Evolutionary conservation across 2,888 invertebrate genomes (phyloP), one percentile per base, ranked within the genome.

Genomic region (Eretmocerus hayati): DNA sequence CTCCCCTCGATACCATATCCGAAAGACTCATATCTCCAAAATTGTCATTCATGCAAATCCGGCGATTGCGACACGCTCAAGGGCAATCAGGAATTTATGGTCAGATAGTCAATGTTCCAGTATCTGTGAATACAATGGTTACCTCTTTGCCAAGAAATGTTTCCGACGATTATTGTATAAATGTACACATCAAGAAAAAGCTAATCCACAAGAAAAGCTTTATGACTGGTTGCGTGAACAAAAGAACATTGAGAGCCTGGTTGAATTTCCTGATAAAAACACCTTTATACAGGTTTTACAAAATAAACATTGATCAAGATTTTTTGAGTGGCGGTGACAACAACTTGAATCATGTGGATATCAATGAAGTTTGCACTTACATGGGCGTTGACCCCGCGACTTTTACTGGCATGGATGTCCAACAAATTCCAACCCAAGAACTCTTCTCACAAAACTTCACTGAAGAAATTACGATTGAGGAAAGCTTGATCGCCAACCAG

Each of bases 81-180:
- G 39, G 46, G 2, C 41, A 48, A 11, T 52, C 39, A 15, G 52
- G 43, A 3, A 48, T 49, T 19, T 42, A 41, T n/a, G 48, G 46
- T 5, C 52, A 52, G 36, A 39, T 52, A 5, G 49, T 52, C 20
- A 46, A 48, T 22, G 52, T 52, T 2, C 52, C 52, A 4, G 45
- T 52, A 11, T 9, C 16, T 5, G 38, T 52, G 18, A 13, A 21
- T 22, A 42, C 21, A 20, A 45, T 48, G 52, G 38, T 45, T 32
- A 36, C 23, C 30, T 4, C 23, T 3, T 48, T 52, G 18, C 46
- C 48, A 33, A 26, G 64, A 47, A n/a, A 58, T 20, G 11, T 62
- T 11, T 57, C 63, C 41, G 63, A 64, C 33, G 62, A 65, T 49
- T 46, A 59, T 49, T 46, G 48, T 32, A 53, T 62, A 32, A 54